These are phyloP conservation scores for Allophyes oxyacanthae DNA, from an alignment of 2,888 invertebrate species.

Conservation along the genomic window DNA sequence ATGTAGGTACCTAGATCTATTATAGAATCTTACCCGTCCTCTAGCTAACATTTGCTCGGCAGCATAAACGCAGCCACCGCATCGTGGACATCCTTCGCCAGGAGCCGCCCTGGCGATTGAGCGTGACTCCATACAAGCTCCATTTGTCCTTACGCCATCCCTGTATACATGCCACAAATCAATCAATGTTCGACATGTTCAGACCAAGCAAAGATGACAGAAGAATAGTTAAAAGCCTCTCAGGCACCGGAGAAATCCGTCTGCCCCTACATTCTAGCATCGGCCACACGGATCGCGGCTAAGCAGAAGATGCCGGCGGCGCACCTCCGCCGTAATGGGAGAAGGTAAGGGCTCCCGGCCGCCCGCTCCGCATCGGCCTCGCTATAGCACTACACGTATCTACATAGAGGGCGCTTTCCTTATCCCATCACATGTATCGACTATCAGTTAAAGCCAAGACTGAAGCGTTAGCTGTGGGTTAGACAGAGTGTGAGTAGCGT, in stretches of 20 bases:
- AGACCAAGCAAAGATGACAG: slow-evolving; percentile 79
- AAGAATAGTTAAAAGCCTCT: slow-evolving; percentile 87
- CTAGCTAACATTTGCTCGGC: slow-evolving; percentile 98
- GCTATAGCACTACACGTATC: slow-evolving; percentile 78
- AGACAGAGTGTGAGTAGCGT: slow-evolving; percentile 81
- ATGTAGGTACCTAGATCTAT: neutral
- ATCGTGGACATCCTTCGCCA: slow-evolving; percentile 96
- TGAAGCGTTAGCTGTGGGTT: slow-evolving; percentile 85
- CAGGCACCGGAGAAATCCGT: slow-evolving; percentile 75
- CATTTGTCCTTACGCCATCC: slow-evolving; percentile 84
- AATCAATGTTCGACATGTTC: slow-evolving; percentile 58
- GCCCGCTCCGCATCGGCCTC: slow-evolving; percentile 86
- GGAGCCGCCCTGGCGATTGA: slow-evolving; percentile 94
- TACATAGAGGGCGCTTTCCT: slow-evolving; percentile 92
- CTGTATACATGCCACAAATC: slow-evolving; percentile 73
- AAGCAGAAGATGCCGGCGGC: slow-evolving; percentile 85
- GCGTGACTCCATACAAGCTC: slow-evolving; percentile 92
- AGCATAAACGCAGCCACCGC: slow-evolving; percentile 96
- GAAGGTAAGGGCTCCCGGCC: slow-evolving; percentile 89
- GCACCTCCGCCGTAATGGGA: slow-evolving; percentile 90
- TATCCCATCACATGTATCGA: slow-evolving; percentile 91
- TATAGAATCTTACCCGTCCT: slow-evolving; percentile 92
- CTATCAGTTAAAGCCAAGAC: slow-evolving; percentile 82
- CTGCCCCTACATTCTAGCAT: slow-evolving; percentile 76
- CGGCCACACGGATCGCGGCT: slow-evolving; percentile 82